A percentile compares a stretch with the other conserved stretches of the same genome.
Evolutionary conservation across 2,113 vertebrate genomes (phyloP).

Genomic region (Delphinus delphis): DNA sequence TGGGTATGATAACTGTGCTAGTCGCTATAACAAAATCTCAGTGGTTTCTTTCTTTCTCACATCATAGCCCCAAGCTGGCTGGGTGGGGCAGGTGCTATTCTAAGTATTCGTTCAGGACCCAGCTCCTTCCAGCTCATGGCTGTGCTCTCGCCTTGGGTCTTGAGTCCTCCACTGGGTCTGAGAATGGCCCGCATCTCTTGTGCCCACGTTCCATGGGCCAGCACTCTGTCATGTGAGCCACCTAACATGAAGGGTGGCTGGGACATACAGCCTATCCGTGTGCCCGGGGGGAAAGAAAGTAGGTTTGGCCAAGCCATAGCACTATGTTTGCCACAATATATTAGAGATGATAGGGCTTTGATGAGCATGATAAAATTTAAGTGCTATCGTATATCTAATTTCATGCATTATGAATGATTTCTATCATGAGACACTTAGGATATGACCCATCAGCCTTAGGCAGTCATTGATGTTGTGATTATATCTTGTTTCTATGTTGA

Average conservation of each 20-base stretch:
- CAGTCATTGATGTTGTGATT: neutral
- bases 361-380: neutral
- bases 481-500: neutral
- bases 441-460: neutral
- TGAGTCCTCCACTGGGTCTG: neutral
- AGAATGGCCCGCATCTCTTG: neutral
- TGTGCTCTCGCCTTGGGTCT: neutral
- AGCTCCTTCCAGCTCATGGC: neutral
- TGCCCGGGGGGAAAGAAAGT: neutral
- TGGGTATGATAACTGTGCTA: neutral
- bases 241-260: accelerated
- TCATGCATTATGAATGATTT: neutral
- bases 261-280: neutral
- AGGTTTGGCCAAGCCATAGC: neutral
- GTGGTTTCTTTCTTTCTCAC: neutral
- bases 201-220: neutral
- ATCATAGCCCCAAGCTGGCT: neutral
- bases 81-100: neutral
- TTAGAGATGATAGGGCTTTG: neutral
- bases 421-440: neutral
- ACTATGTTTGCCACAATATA: neutral
- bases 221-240: neutral
- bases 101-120: neutral
- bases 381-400: neutral
- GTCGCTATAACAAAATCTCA: neutral